Evolutionary conservation across 2,888 invertebrate genomes (phyloP), one percentile per base, ranked within the genome.

Genomic region (Barypeithes pellucidus): DNA sequence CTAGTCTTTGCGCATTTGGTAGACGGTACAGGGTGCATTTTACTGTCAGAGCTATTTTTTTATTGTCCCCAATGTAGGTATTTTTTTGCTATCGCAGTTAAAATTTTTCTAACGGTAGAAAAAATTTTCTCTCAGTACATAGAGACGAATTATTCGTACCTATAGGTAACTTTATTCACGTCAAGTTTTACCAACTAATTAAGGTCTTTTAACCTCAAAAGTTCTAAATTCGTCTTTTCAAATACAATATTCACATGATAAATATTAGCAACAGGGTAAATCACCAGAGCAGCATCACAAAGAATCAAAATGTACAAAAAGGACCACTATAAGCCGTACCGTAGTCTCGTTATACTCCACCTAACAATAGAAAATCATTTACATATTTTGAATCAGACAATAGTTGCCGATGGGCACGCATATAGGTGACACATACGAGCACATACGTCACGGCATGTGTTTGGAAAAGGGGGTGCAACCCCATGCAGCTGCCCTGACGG

Each of bases 401-500:
- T 75, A 61, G 71, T 67, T 52, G 57, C 43, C 67, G 67, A 67
- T 72, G 67, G 61, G 74, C 74, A 70, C 74, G 70, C 70, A 67
- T 74, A 74, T 74, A 75, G 75, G 75, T 75, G 75, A 75, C 75
- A 75, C 75, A 75, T 75, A 75, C 59, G 75, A 71, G 71, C 71
- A 63, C 71, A 75, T 75, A 75, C 75, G 75, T 75, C 75, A 71
- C 62, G 75, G 75, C 75, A 75, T 75, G 75, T 75, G 75, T 75
- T 39, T 61, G 45, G 36, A 70, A 63, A 62, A 69, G 61, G 67
- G 84, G 84, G 83, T 82, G 79, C 78, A 77, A 81, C 82, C 83
- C 83, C 80, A 80, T 36, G 77, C 84, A 84, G 83, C 84, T 84
- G 84, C 80, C 77, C 67, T 43, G 65, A 41, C 60, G 72, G 67